Evolutionary conservation across 2,797 vertebrate genomes (phyloP), one percentile per base, ranked within the genome.

Genomic region (Eleutherodactylus coqui): DNA sequence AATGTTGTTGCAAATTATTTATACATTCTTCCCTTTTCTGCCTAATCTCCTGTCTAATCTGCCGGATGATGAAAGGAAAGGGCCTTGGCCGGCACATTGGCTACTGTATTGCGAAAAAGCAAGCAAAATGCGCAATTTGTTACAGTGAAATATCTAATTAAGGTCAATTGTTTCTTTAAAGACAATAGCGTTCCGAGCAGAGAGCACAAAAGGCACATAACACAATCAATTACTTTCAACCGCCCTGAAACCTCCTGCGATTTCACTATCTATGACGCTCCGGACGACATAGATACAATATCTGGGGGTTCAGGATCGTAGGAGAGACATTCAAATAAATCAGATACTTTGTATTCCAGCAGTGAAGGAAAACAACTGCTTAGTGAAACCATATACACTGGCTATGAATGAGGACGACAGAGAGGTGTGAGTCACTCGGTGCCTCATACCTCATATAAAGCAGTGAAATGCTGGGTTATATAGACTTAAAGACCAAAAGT

Each of bases 1-100:
- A 87, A 84, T 87, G 55, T 64, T 87, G 82, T 47, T 80, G 32
- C 75, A 84, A 84, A 84, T 83, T 87, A 87, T 87, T 87, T 87
- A 87, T 55, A 87, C 82, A 87, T 87, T 87, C 85, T 83, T 86
- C 79, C 80, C 58, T 76, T 77, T 77, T 77, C 51, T 62, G 75
- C 53, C 69, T 87, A 84, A 87, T 84, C 82, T 84, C 81, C 45
- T 62, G 75, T 62, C 82, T 87, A 87, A 84, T 87, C 76, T 87
- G 86, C 53, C 24, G 64, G 86, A 79, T 62, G 75, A 79, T 84
- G 64, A 67, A 62, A 70, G 38, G 72, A 21, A 60, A 70, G 36
- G 75, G 55, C 55, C 76, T 84, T 84, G 82, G 76, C 78, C 32
- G 72, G 67, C 27, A 75, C 55, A 53, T 49, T 47, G 77, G 82